Evolutionary conservation across 2,888 invertebrate genomes (phyloP).

Genomic region (Tenthredo mesomela): DNA sequence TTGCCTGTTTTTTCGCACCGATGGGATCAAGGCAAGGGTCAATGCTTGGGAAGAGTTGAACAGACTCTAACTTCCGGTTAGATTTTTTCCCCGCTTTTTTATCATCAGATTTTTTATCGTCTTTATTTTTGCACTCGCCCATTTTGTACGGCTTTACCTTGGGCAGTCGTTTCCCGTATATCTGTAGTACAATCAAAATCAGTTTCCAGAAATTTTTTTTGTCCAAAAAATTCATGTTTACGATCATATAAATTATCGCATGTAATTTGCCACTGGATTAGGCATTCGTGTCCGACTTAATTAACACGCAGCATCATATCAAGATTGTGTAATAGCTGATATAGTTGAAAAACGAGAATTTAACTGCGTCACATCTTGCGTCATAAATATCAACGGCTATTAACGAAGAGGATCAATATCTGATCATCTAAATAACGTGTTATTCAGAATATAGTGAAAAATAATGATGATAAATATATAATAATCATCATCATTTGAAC

Average conservation of each 20-base stretch:
- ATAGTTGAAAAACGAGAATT: neutral
- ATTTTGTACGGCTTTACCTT: slow-evolving; percentile 61
- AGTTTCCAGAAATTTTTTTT: neutral
- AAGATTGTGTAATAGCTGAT: neutral
- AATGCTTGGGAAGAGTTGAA: slow-evolving; percentile 63
- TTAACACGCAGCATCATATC: neutral
- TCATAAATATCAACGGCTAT: neutral
- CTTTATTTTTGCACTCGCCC: slow-evolving; percentile 58
- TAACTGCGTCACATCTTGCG: neutral
- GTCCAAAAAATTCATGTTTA: neutral
- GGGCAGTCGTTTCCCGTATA: slow-evolving; percentile 63
- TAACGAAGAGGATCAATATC: neutral
- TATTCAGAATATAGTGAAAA: neutral
- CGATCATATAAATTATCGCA: neutral
- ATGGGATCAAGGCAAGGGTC: slow-evolving; percentile 67
- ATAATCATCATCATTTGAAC: neutral
- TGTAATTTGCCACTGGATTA: neutral
- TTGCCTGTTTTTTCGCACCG: slow-evolving; percentile 62
- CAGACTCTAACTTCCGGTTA: slow-evolving; percentile 55
- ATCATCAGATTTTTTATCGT: slow-evolving; percentile 8
- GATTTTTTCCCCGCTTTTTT: slow-evolving; percentile 29
- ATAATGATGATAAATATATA: neutral
- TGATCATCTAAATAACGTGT: neutral
- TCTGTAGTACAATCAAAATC: slow-evolving; percentile 53
- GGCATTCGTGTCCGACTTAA: neutral